Conservation (phyloP, 2,888 invertebrate genomes). For the Scaptomyza parva region DNA sequence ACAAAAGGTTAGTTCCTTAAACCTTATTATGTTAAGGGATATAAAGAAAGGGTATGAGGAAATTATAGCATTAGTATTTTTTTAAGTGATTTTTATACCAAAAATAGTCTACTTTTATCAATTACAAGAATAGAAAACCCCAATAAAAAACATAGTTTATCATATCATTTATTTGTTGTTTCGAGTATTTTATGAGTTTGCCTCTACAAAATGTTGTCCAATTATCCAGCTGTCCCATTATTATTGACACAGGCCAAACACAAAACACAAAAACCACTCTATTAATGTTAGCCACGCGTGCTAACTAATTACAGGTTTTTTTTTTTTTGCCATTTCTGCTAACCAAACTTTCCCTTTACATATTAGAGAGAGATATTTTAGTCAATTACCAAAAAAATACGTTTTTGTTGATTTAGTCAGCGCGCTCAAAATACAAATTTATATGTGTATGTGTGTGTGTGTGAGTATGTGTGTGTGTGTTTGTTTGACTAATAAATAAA, state of each 20-base stretch:
- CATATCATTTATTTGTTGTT: conserved; percentile 2
- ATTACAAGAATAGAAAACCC: not conserved
- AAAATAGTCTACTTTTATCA: not conserved
- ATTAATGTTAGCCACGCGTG: conserved; percentile 55
- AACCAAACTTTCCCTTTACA: not conserved
- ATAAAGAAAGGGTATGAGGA: too few relatives aligned
- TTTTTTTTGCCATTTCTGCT: not conserved
- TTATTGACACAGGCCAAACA: conserved; percentile 48
- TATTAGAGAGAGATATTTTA: not conserved
- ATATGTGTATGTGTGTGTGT: conserved; percentile 37
- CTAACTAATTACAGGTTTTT: conserved; percentile 51
- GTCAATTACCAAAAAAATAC: conserved; percentile 55
- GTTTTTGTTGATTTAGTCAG: conserved; percentile 66
- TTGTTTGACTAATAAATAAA: conserved; percentile 69
- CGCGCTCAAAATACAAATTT: conserved; percentile 69
- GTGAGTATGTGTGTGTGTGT: conserved; percentile 35
- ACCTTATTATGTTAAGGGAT: not conserved
- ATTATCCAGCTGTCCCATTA: conserved; percentile 49
- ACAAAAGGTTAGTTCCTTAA: not conserved
- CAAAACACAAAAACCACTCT: conserved; percentile 46
- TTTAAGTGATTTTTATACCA: too few relatives aligned
- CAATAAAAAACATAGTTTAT: conserved; percentile 2
- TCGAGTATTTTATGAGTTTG: conserved; percentile 14
- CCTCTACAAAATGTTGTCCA: conserved; percentile 27
- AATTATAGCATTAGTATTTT: too few relatives aligned